Evolutionary conservation across 2,113 vertebrate species (phyloP).

Genomic region (Semnornis frantzii): DNA sequence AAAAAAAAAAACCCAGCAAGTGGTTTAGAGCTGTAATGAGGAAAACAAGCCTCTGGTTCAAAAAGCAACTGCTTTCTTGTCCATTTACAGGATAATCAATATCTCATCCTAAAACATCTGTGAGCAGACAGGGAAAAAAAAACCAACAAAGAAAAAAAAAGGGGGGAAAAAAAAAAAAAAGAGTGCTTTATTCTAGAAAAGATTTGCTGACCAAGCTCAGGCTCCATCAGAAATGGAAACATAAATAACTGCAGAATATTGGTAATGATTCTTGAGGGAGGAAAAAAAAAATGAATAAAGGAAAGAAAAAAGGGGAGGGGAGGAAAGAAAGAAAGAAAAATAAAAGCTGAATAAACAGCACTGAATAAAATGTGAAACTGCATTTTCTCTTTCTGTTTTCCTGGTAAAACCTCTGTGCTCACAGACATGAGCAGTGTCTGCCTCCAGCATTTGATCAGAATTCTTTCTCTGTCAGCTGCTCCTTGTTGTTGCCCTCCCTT

Average conservation of each 20-base stretch:
- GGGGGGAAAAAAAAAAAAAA: neutral
- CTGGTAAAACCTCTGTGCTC: conserved; percentile 21
- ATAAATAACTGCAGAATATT: conserved; percentile 56
- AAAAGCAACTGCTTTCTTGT: conserved; percentile 43
- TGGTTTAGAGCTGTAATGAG: conserved; percentile 25
- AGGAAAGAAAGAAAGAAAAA: no score
- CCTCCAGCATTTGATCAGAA: conserved; percentile 55
- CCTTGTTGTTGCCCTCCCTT: conserved; percentile 26
- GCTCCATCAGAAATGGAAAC: conserved; percentile 43
- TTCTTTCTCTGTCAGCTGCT: conserved; percentile 42
- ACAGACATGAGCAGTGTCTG: conserved; percentile 22
- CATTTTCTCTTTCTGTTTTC: conserved; percentile 51
- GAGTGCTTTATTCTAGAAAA: conserved; percentile 50
- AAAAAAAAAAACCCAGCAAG: neutral
- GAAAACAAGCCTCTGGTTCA: conserved; percentile 36
- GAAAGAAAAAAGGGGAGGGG: no score
- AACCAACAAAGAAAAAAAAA: no score
- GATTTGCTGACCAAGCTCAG: conserved; percentile 59
- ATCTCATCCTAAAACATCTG: conserved; percentile 49
- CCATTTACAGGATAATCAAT: conserved; percentile 53
- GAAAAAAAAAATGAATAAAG: no score
- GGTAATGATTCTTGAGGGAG: conserved; percentile 25
- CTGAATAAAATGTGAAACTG: conserved; percentile 27
- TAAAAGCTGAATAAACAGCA: conserved; percentile 52
- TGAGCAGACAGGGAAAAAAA: conserved; percentile 18